Conservation (phyloP, 2,113 vertebrate species). For the Panthera tigris region DNA sequence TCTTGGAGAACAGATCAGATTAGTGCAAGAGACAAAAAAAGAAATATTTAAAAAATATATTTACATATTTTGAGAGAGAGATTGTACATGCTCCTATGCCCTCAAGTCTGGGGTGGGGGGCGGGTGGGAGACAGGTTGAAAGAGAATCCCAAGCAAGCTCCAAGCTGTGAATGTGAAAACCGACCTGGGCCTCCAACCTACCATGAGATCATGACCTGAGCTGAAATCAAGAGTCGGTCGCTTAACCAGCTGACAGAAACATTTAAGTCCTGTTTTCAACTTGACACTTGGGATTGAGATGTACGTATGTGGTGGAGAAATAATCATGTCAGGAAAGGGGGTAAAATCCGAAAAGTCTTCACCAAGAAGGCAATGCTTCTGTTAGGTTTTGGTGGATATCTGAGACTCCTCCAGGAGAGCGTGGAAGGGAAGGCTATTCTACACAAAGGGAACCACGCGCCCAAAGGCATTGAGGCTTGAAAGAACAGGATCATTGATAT, state of each 20-base stretch:
- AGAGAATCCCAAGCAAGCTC: no score
- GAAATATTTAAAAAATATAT: background rate
- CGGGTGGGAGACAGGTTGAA: no score
- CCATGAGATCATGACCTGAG: no score
- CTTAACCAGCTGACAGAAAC: background rate
- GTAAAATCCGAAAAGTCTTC: background rate
- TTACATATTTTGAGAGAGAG: no score
- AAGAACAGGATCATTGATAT: background rate
- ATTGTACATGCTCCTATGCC: no score
- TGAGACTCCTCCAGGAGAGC: background rate
- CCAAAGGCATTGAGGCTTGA: background rate
- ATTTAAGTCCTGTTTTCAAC: background rate
- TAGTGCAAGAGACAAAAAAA: slow-evolving; percentile 24
- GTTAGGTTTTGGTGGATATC: background rate
- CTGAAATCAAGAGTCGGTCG: no score
- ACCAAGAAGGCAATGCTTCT: background rate
- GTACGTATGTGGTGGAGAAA: background rate
- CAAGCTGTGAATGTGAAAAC: no score
- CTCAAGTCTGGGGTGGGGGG: no score
- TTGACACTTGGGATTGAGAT: background rate
- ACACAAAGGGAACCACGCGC: background rate
- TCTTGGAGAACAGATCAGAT: background rate
- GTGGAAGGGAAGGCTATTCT: background rate
- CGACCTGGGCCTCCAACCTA: no score
- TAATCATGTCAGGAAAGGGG: background rate